Base-by-base conservation (phyloP, 2,888 invertebrate genomes). In the Orthosia gothica region DNA sequence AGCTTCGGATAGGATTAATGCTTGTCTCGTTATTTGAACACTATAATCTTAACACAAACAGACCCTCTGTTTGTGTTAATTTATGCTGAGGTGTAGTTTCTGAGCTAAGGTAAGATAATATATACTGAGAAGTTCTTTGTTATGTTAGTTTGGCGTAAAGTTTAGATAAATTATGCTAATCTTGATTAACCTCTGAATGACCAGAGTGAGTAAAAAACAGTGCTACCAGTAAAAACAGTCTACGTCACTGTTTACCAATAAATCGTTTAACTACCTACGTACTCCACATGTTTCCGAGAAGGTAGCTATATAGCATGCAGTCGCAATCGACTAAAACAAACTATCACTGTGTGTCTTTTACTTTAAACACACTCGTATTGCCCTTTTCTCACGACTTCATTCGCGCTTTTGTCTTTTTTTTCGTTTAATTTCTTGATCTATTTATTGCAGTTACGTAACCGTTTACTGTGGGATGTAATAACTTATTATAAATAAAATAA, bases 1-100 rank as follows among this genome's bases (percentile, higher is more conserved):
- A 81, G 82, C 73, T 68, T 75, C 62, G 70, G 82, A 74, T 81
- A 74, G 81, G 85, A 88, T 89, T 87, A 86, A 89, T 87, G 79
- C 79, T 79, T 76, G 79, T 79, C 78, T 81, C 64, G 83, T 78
- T 84, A 80, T 84, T 87, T 81, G 83, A 76, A 79, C 79, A 81
- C 70, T 71, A 70, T 89, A 87, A 89, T 88, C 88, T 76, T 72
- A 66, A 76, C 67, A n/a, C n/a, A n/a, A n/a, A n/a, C n/a, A n/a
- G n/a, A n/a, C n/a, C n/a, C 64, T 74, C 70, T 66, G 76, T 71
- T 84, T 80, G 61, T 61, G 26, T 79, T 70, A 75, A 79, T 76
- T 82, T 85, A 79, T 84, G 75, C 74, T 61, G n/a, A 63, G 61
- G 58, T 69, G 23, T 66, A 65, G 59, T 62, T 76, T 67, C 70